These are phyloP conservation scores for Cyprinella venusta DNA, from an alignment of 2,797 vertebrate species.

Conservation along the genomic window DNA sequence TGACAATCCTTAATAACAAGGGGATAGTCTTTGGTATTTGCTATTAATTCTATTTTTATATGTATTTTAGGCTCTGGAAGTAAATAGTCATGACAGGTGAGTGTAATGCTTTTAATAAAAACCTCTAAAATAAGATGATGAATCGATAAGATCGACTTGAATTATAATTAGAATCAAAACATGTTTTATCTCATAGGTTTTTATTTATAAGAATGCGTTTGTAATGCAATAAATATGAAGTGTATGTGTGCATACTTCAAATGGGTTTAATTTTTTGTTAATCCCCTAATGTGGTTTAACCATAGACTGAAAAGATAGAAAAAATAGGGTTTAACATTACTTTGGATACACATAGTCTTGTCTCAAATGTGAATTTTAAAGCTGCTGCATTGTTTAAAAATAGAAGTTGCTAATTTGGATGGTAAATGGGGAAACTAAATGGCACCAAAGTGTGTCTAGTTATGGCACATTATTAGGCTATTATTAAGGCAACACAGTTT, in stretches of 20 bases:
- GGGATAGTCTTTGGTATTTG: neutral
- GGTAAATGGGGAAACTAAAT: neutral
- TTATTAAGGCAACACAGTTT: neutral
- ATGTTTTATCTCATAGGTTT: no score
- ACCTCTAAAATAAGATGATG: neutral
- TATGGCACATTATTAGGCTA: neutral
- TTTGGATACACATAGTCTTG: no score
- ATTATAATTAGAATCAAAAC: neutral
- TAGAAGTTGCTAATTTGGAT: neutral
- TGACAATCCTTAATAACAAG: neutral
- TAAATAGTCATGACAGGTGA: slow-evolving; percentile 3
- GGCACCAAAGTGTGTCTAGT: neutral
- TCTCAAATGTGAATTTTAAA: neutral
- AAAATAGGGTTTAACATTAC: neutral
- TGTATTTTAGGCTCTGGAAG: slow-evolving; percentile 3
- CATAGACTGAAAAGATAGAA: no score
- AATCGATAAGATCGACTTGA: neutral
- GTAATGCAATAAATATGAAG: no score
- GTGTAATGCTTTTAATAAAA: neutral
- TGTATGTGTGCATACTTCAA: no score
- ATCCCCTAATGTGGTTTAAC: neutral
- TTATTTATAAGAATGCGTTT: no score
- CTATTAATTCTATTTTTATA: neutral
- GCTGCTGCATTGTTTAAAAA: neutral
- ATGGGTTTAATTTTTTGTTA: neutral